Evolutionary conservation across 2,888 invertebrate genomes (phyloP).

Genomic region (Norana najaformis): DNA sequence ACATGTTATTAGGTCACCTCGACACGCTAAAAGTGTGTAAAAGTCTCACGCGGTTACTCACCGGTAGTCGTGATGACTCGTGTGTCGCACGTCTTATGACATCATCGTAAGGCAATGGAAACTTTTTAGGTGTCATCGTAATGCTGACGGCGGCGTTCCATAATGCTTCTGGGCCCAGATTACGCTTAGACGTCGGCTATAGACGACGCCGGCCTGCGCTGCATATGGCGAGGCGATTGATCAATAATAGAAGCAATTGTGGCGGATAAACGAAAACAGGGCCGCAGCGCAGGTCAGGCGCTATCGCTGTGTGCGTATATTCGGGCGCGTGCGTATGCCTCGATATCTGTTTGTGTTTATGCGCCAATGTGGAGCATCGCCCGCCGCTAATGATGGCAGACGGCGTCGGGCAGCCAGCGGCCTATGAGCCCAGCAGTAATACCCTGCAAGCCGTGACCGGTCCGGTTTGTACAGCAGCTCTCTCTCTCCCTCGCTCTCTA

Average conservation of each 20-base stretch:
- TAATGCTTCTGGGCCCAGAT: constrained; percentile 6
- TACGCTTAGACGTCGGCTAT: neutral
- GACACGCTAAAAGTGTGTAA: neutral
- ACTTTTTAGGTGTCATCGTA: neutral
- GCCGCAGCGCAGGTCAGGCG: neutral
- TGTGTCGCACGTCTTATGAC: neutral
- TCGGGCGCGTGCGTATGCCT: neutral
- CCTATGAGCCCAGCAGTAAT: neutral
- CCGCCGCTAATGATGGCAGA: neutral
- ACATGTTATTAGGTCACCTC: neutral
- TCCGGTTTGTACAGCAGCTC: neutral
- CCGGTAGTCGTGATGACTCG: neutral
- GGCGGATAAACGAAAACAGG: neutral
- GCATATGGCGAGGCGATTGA: neutral
- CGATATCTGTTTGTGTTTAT: constrained; percentile 13
- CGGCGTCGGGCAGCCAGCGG: neutral
- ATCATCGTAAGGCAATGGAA: neutral
- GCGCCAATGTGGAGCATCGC: neutral
- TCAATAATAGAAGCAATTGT: neutral
- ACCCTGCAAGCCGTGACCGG: neutral
- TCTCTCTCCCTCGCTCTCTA: neutral
- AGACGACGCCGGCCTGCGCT: neutral
- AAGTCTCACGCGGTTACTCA: constrained; percentile 13
- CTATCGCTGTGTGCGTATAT: neutral
- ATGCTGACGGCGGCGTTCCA: neutral